These are phyloP conservation scores for Malurus alboscapulatus DNA, from an alignment of 2,113 vertebrate species.

Conservation along the genomic window DNA sequence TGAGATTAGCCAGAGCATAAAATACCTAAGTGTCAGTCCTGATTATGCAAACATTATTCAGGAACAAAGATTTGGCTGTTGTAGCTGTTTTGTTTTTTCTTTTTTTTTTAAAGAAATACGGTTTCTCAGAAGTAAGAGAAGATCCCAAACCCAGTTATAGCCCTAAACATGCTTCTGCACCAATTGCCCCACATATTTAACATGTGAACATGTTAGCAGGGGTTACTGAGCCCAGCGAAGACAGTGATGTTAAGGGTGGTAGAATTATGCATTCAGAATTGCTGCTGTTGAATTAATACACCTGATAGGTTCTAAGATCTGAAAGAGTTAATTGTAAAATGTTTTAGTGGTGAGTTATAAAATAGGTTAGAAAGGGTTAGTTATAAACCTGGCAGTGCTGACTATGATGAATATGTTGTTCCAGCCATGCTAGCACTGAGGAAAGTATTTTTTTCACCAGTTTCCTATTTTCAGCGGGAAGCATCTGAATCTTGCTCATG, in stretches of 20 bases:
- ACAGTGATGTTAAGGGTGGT: background rate
- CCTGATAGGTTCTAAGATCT: background rate
- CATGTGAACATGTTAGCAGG: background rate
- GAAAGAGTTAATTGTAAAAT: background rate
- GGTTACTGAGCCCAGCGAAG: background rate
- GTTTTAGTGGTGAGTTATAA: background rate
- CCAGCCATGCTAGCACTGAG: background rate
- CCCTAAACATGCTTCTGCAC: background rate
- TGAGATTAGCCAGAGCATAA: conserved; percentile 7
- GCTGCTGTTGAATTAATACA: background rate
- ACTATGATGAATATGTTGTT: background rate
- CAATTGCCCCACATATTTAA: background rate
- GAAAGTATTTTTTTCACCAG: background rate
- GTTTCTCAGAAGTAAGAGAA: background rate
- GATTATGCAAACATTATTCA: conserved; percentile 11
- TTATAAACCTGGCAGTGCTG: background rate
- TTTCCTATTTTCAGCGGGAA: background rate
- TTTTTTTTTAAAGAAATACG: background rate
- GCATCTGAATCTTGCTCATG: background rate
- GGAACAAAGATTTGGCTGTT: conserved; percentile 4
- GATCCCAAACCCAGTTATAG: background rate
- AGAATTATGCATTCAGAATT: background rate
- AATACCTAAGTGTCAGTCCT: background rate
- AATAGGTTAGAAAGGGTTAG: background rate
- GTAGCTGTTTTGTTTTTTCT: background rate